These are phyloP conservation scores for Melospiza melodia DNA, from an alignment of 2,113 vertebrate genomes.

Conservation along the genomic window DNA sequence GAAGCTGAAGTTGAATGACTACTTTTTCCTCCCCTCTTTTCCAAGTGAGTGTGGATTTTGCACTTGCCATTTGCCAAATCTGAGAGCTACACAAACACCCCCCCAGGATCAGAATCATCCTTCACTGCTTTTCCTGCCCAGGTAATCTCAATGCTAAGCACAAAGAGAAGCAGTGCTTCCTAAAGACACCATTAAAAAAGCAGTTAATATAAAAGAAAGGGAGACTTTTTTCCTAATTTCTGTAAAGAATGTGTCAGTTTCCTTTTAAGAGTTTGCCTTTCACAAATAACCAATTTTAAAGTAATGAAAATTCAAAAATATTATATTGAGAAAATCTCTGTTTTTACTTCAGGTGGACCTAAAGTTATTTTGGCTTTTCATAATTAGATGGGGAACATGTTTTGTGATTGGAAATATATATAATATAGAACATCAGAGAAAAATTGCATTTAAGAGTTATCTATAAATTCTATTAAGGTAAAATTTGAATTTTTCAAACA, in stretches of 20 bases:
- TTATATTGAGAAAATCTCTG: not conserved
- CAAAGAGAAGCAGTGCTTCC: not conserved
- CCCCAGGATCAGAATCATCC: not conserved
- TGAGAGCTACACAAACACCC: not conserved
- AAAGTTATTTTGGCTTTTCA: not conserved
- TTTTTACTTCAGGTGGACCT: not conserved
- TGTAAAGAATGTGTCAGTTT: not conserved
- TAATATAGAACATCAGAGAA: not conserved
- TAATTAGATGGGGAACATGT: not conserved
- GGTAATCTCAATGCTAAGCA: not conserved
- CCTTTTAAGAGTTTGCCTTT: not conserved
- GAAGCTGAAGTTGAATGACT: not conserved
- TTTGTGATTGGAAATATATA: not conserved
- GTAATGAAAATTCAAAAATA: not conserved
- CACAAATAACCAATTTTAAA: not conserved
- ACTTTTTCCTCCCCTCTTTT: not conserved
- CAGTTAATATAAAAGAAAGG: not conserved
- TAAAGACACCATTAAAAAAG: accelerated
- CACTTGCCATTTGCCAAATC: not conserved
- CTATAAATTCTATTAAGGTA: not conserved
- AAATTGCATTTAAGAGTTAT: not conserved
- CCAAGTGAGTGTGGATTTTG: not conserved
- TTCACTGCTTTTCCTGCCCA: not conserved
- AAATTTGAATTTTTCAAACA: not conserved
- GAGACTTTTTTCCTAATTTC: not conserved